A percentile compares a stretch with the other conserved stretches of the same genome.
Evolutionary conservation across 2,888 invertebrate genomes (phyloP).

Genomic region (Ophonus ardosiacus): DNA sequence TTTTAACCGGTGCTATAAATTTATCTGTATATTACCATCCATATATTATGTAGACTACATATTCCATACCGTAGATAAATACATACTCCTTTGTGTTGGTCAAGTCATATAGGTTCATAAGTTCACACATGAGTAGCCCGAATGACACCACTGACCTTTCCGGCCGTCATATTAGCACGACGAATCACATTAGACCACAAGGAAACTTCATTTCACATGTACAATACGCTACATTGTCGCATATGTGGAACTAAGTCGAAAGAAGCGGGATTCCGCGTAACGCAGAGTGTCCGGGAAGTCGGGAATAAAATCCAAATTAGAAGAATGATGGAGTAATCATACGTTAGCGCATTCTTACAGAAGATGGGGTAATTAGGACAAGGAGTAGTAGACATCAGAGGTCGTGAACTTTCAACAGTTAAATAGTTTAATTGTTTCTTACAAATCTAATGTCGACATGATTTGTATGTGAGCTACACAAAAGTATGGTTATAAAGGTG

Average conservation of each 20-base stretch:
- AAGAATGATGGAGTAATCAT: slow-evolving; percentile 41
- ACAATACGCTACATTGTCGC: not conserved
- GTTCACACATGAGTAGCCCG: not conserved
- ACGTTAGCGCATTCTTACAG: not conserved
- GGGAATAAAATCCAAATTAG: slow-evolving; percentile 72
- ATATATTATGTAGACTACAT: too few species aligned
- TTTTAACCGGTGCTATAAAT: too few species aligned
- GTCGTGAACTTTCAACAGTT: too few species aligned
- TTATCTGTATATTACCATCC: too few species aligned
- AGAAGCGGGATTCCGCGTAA: slow-evolving; percentile 69
- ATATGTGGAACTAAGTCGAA: not conserved
- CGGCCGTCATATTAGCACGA: not conserved
- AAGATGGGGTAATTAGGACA: too few species aligned
- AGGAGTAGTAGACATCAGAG: too few species aligned
- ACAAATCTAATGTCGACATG: too few species aligned
- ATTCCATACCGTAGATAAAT: too few species aligned
- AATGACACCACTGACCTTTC: not conserved
- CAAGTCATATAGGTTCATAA: not conserved
- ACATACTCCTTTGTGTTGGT: not conserved
- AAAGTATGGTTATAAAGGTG: too few species aligned
- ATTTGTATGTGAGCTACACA: too few species aligned
- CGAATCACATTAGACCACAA: not conserved
- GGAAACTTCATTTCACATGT: not conserved
- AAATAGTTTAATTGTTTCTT: too few species aligned
- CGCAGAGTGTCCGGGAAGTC: slow-evolving; percentile 73